Conservation (phyloP, 2,797 vertebrate genomes). For the Falco novaeseelandiae region DNA sequence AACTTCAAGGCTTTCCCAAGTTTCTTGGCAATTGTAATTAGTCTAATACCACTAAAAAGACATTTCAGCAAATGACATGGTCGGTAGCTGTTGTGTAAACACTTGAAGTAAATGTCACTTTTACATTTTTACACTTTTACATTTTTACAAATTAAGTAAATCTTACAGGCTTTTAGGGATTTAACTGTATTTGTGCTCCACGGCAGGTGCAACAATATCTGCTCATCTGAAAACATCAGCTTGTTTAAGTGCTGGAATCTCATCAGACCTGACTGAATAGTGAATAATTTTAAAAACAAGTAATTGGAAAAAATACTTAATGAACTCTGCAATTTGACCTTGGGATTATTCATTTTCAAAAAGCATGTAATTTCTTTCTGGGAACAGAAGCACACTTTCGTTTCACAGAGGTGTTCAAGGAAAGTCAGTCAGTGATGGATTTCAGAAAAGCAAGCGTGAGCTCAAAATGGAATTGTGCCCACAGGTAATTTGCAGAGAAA, state of each 20-base stretch:
- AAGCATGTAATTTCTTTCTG: neutral
- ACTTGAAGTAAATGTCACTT: too few species aligned
- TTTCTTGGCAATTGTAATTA: neutral
- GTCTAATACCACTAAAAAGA: neutral
- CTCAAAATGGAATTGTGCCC: neutral
- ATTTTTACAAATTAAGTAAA: neutral
- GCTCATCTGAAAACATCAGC: neutral
- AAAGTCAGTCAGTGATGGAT: neutral
- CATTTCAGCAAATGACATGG: neutral
- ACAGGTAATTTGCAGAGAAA: neutral
- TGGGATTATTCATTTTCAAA: neutral
- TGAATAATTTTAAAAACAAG: neutral
- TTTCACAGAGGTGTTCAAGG: neutral
- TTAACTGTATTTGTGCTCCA: neutral
- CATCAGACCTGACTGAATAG: neutral
- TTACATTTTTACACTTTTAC: too few species aligned
- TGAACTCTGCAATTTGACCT: neutral
- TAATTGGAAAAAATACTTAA: neutral
- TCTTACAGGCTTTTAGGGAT: neutral
- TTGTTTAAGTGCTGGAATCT: neutral
- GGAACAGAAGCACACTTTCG: neutral
- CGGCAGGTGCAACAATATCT: neutral
- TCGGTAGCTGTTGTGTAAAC: neutral
- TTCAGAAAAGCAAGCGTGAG: neutral
- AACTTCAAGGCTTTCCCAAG: neutral